These are phyloP conservation scores for Nysson spinosus DNA, from an alignment of 2,888 invertebrate species.

Conservation along the genomic window DNA sequence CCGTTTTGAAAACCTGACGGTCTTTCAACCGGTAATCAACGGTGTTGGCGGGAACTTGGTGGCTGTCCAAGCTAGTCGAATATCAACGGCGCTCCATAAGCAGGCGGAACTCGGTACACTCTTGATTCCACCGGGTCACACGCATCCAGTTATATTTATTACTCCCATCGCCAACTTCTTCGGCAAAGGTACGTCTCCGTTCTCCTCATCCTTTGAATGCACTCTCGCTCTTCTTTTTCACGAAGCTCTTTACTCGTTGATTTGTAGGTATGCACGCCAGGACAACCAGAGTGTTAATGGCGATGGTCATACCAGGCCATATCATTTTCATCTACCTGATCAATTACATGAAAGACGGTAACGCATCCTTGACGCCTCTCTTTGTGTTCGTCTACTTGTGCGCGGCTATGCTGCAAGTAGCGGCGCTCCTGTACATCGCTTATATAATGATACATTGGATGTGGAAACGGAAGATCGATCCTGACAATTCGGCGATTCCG, in stretches of 20 bases:
- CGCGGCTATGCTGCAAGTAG: conserved; percentile 82
- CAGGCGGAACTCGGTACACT: conserved; percentile 82
- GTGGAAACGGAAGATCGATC: conserved; percentile 83
- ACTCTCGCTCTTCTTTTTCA: neutral
- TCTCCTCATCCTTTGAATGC: neutral
- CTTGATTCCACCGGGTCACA: conserved; percentile 78
- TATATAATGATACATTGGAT: conserved; percentile 82
- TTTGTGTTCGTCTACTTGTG: conserved; percentile 84
- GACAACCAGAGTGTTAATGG: conserved; percentile 85
- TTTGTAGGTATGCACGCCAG: conserved; percentile 81
- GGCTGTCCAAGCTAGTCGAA: conserved; percentile 87
- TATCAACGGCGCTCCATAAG: conserved; percentile 86
- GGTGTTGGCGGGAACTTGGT: conserved; percentile 90
- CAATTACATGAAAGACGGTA: conserved; percentile 83
- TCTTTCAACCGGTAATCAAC: conserved; percentile 90
- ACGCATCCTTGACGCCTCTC: conserved; percentile 82
- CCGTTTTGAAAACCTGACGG: conserved; percentile 84
- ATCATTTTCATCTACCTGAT: conserved; percentile 86
- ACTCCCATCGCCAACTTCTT: conserved; percentile 82
- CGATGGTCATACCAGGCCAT: conserved; percentile 88
- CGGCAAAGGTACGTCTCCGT: conserved; percentile 78
- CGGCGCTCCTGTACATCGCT: conserved; percentile 81
- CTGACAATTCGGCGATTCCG: conserved; percentile 88
- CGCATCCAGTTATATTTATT: conserved; percentile 80
- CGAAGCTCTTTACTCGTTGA: too few relatives aligned